These are phyloP conservation scores for Enteromius trimaculatus DNA, from an alignment of 2,797 vertebrate species.

Conservation along the genomic window DNA sequence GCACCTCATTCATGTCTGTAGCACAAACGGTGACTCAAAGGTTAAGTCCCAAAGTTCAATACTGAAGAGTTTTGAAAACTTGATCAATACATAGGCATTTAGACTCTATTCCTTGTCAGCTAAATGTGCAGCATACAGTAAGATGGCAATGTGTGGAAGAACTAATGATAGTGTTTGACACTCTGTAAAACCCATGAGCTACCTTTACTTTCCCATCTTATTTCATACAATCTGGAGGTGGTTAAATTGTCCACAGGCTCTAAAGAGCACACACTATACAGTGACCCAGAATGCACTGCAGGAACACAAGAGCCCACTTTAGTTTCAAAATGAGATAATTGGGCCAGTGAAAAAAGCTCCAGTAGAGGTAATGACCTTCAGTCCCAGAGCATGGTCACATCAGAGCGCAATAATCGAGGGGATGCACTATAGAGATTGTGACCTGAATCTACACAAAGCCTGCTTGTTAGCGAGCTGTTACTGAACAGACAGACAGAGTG, in stretches of 20 bases:
- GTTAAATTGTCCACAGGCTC: slow-evolving; percentile 20
- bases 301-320: slow-evolving; percentile 46
- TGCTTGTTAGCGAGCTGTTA: slow-evolving; percentile 19
- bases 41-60: neutral
- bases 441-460: slow-evolving; percentile 40
- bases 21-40: neutral
- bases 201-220: slow-evolving; percentile 8
- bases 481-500: slow-evolving; percentile 18
- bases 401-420: slow-evolving; percentile 19
- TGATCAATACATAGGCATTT: neutral
- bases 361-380: slow-evolving; percentile 38
- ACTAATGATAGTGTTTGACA: neutral
- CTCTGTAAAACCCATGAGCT: neutral
- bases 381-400: slow-evolving; percentile 30
- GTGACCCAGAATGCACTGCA: slow-evolving; percentile 44
- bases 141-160: neutral
- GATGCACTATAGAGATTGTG: slow-evolving; percentile 29
- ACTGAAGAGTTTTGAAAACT: neutral
- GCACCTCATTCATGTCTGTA: neutral
- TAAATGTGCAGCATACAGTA: neutral
- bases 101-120: neutral
- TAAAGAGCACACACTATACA: slow-evolving; percentile 24
- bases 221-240: slow-evolving; percentile 25
- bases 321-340: slow-evolving; percentile 52
- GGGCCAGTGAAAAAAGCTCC: slow-evolving; percentile 45